Conservation (phyloP, 2,797 vertebrate genomes). For the Todus mexicanus region DNA sequence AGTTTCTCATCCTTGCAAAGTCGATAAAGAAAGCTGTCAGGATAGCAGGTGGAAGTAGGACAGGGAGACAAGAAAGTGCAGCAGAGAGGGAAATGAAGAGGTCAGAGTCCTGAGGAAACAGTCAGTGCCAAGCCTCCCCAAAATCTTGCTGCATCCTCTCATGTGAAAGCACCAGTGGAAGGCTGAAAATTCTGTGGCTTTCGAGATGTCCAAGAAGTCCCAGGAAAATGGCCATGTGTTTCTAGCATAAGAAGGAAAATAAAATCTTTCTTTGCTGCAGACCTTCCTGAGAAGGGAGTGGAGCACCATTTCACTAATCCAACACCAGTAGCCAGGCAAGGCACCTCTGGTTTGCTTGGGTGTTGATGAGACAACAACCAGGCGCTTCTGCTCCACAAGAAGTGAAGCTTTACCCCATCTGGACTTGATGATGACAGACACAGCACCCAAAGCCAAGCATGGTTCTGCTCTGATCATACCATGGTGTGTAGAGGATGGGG, state of each 20-base stretch:
- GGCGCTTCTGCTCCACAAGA: not conserved
- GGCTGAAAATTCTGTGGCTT: not conserved
- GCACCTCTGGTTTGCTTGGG: not conserved
- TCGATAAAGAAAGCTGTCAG: not conserved
- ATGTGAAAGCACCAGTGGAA: not conserved
- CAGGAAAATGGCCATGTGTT: not conserved
- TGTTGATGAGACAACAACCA: not conserved
- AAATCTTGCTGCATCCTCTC: not conserved
- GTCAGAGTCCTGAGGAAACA: not conserved
- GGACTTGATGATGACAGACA: not conserved
- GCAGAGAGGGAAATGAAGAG: not conserved
- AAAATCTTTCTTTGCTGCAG: not conserved
- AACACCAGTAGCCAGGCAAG: not conserved
- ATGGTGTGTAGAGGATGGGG: not conserved
- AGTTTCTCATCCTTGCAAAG: not conserved
- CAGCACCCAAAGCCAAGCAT: not conserved
- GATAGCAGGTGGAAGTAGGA: not conserved
- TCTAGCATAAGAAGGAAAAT: not conserved
- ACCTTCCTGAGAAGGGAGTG: not conserved
- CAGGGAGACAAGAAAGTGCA: not conserved
- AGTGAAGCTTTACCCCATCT: not conserved
- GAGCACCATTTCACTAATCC: not conserved
- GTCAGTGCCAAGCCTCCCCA: not conserved
- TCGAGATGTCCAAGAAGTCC: not conserved
- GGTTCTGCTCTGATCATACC: not conserved